Evolutionary conservation across 2,888 invertebrate species (phyloP), one percentile per base, ranked within the genome.

Genomic region (Bugula neritina): DNA sequence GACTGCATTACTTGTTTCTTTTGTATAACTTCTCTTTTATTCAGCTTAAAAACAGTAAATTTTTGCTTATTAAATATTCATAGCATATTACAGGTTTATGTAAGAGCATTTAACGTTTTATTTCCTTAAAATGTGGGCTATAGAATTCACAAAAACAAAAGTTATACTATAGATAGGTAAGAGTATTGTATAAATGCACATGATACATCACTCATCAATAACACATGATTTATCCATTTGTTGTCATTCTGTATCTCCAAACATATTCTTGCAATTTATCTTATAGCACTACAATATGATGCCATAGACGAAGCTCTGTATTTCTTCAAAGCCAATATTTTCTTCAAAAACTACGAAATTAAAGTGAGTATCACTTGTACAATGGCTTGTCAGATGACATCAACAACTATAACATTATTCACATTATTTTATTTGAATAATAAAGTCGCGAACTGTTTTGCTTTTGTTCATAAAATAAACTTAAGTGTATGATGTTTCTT

Each of bases 261-360:
- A n/a, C n/a, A n/a, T 52, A 54, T 34, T 70, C 72, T 69, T 52
- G 17, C 52, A 13, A 52, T 52, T 72, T 76, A 70, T 72, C 69
- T 79, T 78, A 77, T 81, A 80, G 87, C 86, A n/a, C 88, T 89
- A 71, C 91, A 91, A 63, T 87, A 89, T 76, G 99, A 99, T 85
- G 92, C 99, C 75, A 92, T 99, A 77, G 99, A 99, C 85, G 99
- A 99, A 87, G 93, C 97, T 71, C 87, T 99, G 52, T 92, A 92
- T 81, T 99, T 90, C 85, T 99, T 99, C 85, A 98, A 96, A 87
- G 97, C 99, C 0, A 99, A 99, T 86, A 96, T 99, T 0, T 99
- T 99, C 86, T 99, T 99, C 84, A 90, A 97, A 77, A 97, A 95
- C 52, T 99, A 97, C 85, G 98, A 99, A 87, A 95, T 99, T 74